These are phyloP conservation scores for Premnoplex brunnescens DNA, from an alignment of 2,797 vertebrate genomes.

Conservation along the genomic window DNA sequence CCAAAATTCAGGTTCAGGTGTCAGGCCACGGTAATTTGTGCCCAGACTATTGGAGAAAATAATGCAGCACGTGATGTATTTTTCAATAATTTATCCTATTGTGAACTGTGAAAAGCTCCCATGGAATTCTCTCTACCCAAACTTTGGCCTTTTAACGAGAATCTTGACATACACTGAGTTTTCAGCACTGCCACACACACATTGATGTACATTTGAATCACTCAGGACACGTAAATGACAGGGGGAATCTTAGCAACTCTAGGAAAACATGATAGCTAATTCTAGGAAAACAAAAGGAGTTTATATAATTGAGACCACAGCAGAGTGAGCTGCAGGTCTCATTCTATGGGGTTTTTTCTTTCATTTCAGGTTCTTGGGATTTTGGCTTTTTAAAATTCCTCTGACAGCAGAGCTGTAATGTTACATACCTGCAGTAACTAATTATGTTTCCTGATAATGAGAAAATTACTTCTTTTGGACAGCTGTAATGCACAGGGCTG, in stretches of 20 bases:
- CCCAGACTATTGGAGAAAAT: background rate
- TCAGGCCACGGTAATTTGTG: background rate
- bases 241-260: background rate
- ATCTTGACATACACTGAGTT: background rate
- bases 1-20: background rate
- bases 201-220: background rate
- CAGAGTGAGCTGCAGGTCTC: background rate
- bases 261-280: background rate
- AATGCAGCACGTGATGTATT: fast-evolving
- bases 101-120: background rate
- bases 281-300: background rate
- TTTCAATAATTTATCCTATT: background rate
- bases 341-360: background rate
- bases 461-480: background rate
- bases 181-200: background rate
- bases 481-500: background rate
- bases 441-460: background rate
- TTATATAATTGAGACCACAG: background rate
- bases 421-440: background rate
- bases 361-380: background rate
- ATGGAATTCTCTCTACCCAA: background rate
- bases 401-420: background rate
- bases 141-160: background rate
- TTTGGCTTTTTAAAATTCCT: fast-evolving
- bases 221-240: fast-evolving